phyloP scores from a whole-genome alignment of 2,888 invertebrate species.

The Lissonota sp. region DNA sequence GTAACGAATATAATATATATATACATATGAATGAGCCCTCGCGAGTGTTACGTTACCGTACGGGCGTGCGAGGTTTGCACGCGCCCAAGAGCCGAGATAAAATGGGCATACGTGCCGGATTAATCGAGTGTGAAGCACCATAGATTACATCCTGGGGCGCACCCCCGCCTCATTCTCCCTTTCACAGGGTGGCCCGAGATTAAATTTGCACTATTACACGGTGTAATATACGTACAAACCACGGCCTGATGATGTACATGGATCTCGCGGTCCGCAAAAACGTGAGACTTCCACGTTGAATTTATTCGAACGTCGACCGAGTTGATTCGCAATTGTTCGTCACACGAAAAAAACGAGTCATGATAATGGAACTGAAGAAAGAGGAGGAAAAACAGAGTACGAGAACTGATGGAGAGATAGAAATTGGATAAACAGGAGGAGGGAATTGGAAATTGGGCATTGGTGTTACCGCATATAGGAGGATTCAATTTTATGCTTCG shows the following conservation, averaged over 20 bases:
- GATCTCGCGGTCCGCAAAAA: background rate
- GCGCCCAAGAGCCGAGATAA: slow-evolving; percentile 28
- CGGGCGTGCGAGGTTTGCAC: slow-evolving; percentile 4
- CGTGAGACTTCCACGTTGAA: background rate
- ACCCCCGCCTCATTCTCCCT: slow-evolving; percentile 58
- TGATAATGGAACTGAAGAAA: background rate
- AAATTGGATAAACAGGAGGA: slow-evolving; percentile 5
- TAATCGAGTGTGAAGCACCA: slow-evolving; percentile 68
- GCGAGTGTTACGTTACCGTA: slow-evolving; percentile 38
- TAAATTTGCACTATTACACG: slow-evolving; percentile 5
- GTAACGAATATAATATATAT: slow-evolving; percentile 12
- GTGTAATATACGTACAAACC: background rate
- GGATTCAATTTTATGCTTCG: slow-evolving; percentile 39
- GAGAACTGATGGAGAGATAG: slow-evolving; percentile 13
- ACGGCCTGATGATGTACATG: background rate
- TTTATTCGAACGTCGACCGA: background rate
- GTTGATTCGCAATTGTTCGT: background rate
- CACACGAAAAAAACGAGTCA: background rate
- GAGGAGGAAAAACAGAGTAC: background rate
- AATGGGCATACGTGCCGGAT: slow-evolving; percentile 59
- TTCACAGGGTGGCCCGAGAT: slow-evolving; percentile 45
- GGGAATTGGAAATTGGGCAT: background rate
- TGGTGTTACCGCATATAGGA: background rate
- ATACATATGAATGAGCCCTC: slow-evolving; percentile 3
- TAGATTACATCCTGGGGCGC: slow-evolving; percentile 69